These are phyloP conservation scores for Gallinago paraguaiae DNA, from an alignment of 2,113 vertebrate genomes.

Conservation along the genomic window DNA sequence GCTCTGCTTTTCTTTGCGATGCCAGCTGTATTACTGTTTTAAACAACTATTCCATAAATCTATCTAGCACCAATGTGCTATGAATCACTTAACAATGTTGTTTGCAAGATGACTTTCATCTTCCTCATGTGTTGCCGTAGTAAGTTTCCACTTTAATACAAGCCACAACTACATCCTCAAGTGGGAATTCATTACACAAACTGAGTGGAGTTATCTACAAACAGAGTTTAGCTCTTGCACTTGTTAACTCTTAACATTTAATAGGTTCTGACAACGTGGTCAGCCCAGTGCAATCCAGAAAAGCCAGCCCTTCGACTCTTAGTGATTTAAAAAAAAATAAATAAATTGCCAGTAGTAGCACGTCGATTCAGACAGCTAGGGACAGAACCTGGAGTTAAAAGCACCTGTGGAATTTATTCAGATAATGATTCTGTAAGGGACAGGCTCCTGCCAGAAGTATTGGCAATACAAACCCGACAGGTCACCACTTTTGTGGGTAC, in stretches of 20 bases:
- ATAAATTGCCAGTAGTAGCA: not conserved
- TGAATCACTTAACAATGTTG: not conserved
- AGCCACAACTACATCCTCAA: not conserved
- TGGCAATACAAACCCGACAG: not conserved
- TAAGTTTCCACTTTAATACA: constrained; percentile 9
- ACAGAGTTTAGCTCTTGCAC: not conserved
- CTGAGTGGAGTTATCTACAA: not conserved
- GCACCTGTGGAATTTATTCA: not conserved
- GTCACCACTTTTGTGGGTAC: not conserved
- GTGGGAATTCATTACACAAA: not conserved
- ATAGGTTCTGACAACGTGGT: not conserved
- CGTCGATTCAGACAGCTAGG: not conserved
- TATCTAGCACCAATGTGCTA: not conserved
- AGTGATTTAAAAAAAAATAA: not conserved
- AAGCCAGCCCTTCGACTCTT: not conserved
- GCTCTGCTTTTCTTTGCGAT: not conserved
- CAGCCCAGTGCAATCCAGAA: not conserved
- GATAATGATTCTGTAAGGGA: not conserved
- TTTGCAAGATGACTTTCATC: constrained; percentile 4
- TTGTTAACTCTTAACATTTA: not conserved
- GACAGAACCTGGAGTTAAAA: not conserved
- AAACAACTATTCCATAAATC: constrained; percentile 8
- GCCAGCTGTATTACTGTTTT: not conserved
- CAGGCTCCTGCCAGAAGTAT: not conserved
- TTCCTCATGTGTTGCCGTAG: not conserved